Evolutionary conservation across 2,888 invertebrate species (phyloP).

Genomic region (Gonocerus acuteangulatus): DNA sequence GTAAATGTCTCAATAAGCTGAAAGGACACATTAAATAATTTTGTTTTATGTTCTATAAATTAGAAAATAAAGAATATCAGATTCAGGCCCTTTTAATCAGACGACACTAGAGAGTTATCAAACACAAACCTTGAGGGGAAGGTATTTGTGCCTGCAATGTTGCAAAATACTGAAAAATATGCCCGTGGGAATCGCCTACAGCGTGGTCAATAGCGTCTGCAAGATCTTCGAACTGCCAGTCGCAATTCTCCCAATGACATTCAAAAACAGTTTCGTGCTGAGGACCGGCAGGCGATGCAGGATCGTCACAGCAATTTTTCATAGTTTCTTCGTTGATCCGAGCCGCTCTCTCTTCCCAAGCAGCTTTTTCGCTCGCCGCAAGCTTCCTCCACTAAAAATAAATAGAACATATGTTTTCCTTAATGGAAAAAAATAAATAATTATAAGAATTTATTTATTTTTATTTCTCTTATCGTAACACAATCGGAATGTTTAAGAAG

Average conservation of each 20-base stretch:
- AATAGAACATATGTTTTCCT: constrained; percentile 13
- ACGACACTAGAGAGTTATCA: too few relatives aligned
- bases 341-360: constrained; percentile 88
- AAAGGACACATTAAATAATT: too few relatives aligned
- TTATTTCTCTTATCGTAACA: too few relatives aligned
- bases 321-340: constrained; percentile 81
- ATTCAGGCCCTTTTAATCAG: too few relatives aligned
- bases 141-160: constrained; percentile 37
- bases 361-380: constrained; percentile 76
- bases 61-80: too few relatives aligned
- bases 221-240: constrained; percentile 85
- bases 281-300: constrained; percentile 42
- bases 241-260: constrained; percentile 86
- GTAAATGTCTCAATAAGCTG: too few relatives aligned
- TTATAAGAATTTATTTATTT: too few relatives aligned
- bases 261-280: constrained; percentile 55
- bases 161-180: constrained; percentile 55
- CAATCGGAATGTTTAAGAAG: too few relatives aligned
- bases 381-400: constrained; percentile 81
- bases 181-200: constrained; percentile 65
- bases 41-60: too few relatives aligned
- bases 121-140: constrained; percentile 43
- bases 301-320: constrained; percentile 53
- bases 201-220: constrained; percentile 84
- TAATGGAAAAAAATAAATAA: too few relatives aligned